Conservation (phyloP, 2,797 vertebrate species). For the Chiloscyllium punctatum region DNA sequence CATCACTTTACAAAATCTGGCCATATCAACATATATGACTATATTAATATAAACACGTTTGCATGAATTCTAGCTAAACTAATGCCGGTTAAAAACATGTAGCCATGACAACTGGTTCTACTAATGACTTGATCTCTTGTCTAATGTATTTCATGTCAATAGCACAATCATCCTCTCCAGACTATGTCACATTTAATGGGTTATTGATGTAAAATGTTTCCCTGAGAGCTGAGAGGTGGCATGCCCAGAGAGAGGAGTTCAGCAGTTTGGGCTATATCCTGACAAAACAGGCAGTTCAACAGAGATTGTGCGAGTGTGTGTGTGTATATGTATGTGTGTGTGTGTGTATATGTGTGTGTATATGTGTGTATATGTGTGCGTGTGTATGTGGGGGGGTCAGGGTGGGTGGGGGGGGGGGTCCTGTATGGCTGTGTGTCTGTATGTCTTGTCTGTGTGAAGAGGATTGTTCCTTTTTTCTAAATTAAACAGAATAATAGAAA, state of each 20-base stretch:
- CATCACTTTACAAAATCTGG: too few relatives aligned
- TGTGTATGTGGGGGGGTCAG: too few relatives aligned
- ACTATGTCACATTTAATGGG: not conserved
- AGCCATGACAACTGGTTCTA: not conserved
- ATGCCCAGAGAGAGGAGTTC: not conserved
- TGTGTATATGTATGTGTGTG: not conserved
- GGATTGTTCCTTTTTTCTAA: not conserved
- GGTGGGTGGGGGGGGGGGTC: not conserved
- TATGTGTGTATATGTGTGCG: not conserved
- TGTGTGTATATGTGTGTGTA: not conserved
- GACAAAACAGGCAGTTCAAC: not conserved
- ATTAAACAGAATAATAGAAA: not conserved
- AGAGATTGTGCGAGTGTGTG: not conserved
- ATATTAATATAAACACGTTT: not conserved
- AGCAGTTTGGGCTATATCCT: not conserved
- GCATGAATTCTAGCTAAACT: not conserved
- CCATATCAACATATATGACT: not conserved
- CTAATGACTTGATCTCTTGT: not conserved
- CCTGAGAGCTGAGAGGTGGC: not conserved
- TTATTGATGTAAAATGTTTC: conserved; percentile 3
- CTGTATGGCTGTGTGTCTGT: not conserved
- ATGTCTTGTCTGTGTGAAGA: not conserved
- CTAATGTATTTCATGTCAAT: not conserved
- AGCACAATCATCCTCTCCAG: not conserved
- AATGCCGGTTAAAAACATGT: not conserved